Evolutionary conservation across 2,888 invertebrate species (phyloP), one percentile per base, ranked within the genome.

Genomic region (Metopia argyrocephala): DNA sequence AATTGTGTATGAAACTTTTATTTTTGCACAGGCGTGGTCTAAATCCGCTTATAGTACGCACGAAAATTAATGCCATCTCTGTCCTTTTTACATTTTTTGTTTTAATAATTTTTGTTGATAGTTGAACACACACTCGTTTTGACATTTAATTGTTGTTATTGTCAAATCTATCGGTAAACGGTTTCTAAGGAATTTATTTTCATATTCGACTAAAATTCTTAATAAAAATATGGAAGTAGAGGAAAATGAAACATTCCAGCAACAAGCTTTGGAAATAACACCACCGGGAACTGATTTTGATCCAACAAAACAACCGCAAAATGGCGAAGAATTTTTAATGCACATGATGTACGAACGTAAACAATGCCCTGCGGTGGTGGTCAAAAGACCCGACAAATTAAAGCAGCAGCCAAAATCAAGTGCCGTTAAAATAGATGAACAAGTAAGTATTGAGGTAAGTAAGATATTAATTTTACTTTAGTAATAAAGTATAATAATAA

Each of bases 291-390:
- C 83, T 7, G 83, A 84, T 38, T 90, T 90, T 65, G 89, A 90
- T 86, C 89, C 90, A 0, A 56, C 82, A 0, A 85, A 81, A 3
- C 83, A 84, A 21, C 90, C 90, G 25, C 83, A 87, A 75, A 86
- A 81, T 18, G 90, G 90, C 7, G 90, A 90, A 59, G 89, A 90
- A 79, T 90, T 86, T 78, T 76, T 90, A 12, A 90, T 86, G 85
- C 89, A 88, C 76, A 89, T 90, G 84, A 59, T 89, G 5, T 89
- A 90, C 76, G 90, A 90, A 64, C 85, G 90, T 31, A 87, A 87
- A 59, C 85, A 85, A 2, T 90, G 90, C 25, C 90, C 90, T 3
- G 86, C 87, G 0, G 86, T 90, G 31, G 87, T 90, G 9, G 69
- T 70, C 23, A 87, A 87, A n/a, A 85, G 85, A 9, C 85, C 85